phyloP scores from a whole-genome alignment of 1,140 invertebrate species.

The Ylistrum balloti region DNA sequence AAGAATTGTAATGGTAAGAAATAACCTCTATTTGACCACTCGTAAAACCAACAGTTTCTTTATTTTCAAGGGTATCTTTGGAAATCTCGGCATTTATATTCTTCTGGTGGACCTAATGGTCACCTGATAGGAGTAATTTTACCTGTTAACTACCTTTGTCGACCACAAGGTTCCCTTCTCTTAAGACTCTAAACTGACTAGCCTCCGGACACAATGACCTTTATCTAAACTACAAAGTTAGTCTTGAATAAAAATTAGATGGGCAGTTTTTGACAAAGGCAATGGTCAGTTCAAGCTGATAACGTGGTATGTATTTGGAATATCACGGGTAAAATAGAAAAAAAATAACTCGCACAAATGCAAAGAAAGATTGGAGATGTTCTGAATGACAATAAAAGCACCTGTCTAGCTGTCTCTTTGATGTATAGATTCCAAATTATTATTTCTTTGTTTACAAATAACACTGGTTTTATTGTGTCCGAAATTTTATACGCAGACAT shows the following conservation, averaged over 20 bases:
- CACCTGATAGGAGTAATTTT: background rate
- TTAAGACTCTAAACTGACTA: background rate
- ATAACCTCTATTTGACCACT: background rate
- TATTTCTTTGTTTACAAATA: no score
- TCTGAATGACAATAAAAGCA: no score
- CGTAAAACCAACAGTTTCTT: background rate
- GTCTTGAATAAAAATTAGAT: background rate
- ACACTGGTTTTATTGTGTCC: no score
- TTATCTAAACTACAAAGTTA: background rate
- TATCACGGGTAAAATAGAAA: no score
- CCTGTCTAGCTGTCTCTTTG: no score
- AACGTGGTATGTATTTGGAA: no score
- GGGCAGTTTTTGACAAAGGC: background rate
- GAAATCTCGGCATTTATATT: background rate
- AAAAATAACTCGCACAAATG: no score
- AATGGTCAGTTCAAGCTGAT: background rate
- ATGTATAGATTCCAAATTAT: no score
- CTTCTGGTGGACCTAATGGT: background rate
- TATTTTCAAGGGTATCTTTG: constrained; percentile 17
- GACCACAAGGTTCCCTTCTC: background rate
- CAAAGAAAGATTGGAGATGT: no score
- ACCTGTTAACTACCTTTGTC: background rate
- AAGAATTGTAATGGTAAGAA: background rate
- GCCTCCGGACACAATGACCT: background rate
- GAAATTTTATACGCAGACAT: no score